Percentiles rank a stretch among this genome's conserved stretches.
These are phyloP conservation scores for Listronotus oregonensis DNA, from an alignment of 1,140 invertebrate species.

Conservation along the genomic window DNA sequence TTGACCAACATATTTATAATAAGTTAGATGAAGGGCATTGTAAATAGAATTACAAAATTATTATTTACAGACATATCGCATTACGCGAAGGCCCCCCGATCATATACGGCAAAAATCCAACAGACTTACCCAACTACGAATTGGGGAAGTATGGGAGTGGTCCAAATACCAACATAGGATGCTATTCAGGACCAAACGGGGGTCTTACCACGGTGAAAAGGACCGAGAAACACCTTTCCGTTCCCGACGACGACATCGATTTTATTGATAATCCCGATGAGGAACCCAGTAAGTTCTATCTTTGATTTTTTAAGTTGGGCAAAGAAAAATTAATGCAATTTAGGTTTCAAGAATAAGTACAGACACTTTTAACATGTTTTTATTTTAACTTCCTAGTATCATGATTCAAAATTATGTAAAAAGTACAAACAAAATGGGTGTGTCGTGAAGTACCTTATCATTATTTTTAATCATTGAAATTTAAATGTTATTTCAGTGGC, in stretches of 20 bases:
- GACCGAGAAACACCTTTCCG: conserved; percentile 67
- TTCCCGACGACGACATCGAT: conserved; percentile 72
- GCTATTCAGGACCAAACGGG: conserved; percentile 77
- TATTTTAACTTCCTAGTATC: no score
- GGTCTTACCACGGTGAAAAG: conserved; percentile 75
- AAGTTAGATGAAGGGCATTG: no score
- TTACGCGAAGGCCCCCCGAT: conserved; percentile 63
- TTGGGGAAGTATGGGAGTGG: conserved; percentile 62
- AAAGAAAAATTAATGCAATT: background rate
- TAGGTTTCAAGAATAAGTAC: background rate
- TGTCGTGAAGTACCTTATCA: no score
- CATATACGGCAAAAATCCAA: conserved; percentile 68
- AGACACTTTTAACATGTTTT: no score
- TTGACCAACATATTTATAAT: no score
- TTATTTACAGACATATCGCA: conserved; percentile 43
- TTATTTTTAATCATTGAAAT: no score
- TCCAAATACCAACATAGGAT: conserved; percentile 63
- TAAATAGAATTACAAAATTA: conserved; percentile 5
- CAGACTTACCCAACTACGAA: conserved; percentile 66
- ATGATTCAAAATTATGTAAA: no score
- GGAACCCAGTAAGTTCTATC: conserved; percentile 49
- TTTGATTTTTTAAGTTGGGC: conserved; percentile 1
- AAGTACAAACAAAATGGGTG: no score
- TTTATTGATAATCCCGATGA: conserved; percentile 74
- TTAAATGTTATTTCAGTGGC: no score